Evolutionary conservation across 1,140 invertebrate genomes (phyloP).

Genomic region (Maniola jurtina): DNA sequence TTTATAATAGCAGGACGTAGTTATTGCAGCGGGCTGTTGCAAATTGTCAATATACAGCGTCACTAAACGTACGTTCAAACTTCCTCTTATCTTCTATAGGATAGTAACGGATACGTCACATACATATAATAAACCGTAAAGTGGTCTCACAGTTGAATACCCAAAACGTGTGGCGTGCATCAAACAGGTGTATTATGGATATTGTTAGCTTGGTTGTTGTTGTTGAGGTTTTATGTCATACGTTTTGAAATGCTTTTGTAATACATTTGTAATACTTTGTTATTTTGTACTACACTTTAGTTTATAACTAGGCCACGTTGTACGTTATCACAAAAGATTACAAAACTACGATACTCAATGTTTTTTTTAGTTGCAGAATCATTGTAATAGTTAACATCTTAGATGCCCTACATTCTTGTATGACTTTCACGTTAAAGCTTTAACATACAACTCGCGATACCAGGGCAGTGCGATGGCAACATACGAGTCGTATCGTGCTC

Average conservation of each 20-base stretch:
- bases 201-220: conserved; percentile 17
- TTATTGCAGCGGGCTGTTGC: conserved; percentile 33
- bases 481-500: too few relatives aligned
- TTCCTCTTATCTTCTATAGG: conserved; percentile 31
- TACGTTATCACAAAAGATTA: background rate
- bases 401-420: conserved; percentile 11
- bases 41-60: conserved; percentile 29
- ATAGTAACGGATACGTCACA: conserved; percentile 19
- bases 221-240: conserved; percentile 2
- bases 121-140: conserved; percentile 16
- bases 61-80: conserved; percentile 33
- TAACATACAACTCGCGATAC: background rate
- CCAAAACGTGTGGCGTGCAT: conserved; percentile 10
- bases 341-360: background rate
- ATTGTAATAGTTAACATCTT: conserved; percentile 9
- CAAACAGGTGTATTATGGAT: background rate
- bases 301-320: background rate
- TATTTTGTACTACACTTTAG: background rate
- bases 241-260: too few relatives aligned
- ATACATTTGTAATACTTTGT: background rate
- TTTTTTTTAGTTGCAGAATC: conserved; percentile 10
- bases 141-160: conserved; percentile 14
- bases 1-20: conserved; percentile 42
- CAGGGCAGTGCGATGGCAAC: too few relatives aligned
- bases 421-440: conserved; percentile 25